Conservation (phyloP, 2,797 vertebrate genomes). For the Sorex maritimensis region DNA sequence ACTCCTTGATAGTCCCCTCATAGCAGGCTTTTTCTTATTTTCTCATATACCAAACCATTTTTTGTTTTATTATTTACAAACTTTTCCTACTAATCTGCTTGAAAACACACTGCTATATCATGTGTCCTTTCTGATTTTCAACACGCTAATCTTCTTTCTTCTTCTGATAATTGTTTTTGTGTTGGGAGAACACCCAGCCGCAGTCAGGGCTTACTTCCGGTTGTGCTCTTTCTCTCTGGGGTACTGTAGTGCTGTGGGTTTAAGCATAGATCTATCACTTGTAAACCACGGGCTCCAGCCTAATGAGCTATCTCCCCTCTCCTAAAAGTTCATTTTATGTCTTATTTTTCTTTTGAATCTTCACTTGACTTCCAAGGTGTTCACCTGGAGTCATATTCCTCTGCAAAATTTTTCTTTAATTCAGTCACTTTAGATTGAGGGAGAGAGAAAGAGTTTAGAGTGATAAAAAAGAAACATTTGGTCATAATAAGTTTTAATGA, state of each 20-base stretch:
- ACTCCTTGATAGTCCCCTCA: background rate
- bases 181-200: too few species aligned
- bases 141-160: too few species aligned
- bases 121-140: too few species aligned
- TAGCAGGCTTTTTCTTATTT: background rate
- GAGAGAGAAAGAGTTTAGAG: background rate
- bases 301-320: too few species aligned
- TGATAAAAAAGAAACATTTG: background rate
- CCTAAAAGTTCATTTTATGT: background rate
- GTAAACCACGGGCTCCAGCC: too few species aligned
- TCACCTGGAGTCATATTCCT: background rate
- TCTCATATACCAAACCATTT: background rate
- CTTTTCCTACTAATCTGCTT: background rate
- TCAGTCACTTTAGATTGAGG: background rate
- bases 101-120: background rate
- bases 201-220: background rate
- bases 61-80: background rate
- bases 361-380: slow-evolving; percentile 20
- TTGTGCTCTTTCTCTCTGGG: background rate
- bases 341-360: background rate
- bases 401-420: background rate
- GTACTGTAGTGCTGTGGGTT: too few species aligned
- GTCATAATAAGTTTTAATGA: background rate
- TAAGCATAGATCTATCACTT: too few species aligned
- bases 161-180: too few species aligned